phyloP scores from a whole-genome alignment of 2,888 invertebrate genomes.

The Dryobotodes eremita region DNA sequence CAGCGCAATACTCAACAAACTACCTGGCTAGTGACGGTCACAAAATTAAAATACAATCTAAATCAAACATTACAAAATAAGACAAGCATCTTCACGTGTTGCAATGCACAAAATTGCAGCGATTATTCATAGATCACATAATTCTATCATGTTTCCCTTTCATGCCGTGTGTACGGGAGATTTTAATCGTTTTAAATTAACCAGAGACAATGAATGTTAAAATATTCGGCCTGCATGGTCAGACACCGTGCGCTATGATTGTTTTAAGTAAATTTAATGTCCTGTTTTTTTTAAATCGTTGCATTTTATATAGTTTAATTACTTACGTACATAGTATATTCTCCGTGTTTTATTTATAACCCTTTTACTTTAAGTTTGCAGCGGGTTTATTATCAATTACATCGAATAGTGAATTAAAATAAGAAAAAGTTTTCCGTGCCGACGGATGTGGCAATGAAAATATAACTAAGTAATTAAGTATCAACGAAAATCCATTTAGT shows the following conservation, averaged over 20 bases:
- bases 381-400: background rate
- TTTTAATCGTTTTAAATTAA: constrained; percentile 74
- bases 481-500: background rate
- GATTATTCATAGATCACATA: constrained; percentile 67
- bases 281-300: constrained; percentile 36
- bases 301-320: constrained; percentile 25
- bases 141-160: constrained; percentile 73
- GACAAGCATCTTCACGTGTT: constrained; percentile 70
- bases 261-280: constrained; percentile 59
- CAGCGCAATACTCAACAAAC: constrained; percentile 36
- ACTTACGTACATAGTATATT: background rate
- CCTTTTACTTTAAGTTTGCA: background rate
- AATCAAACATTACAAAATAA: constrained; percentile 67
- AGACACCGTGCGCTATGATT: constrained; percentile 74
- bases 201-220: constrained; percentile 77
- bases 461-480: background rate
- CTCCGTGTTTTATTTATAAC: constrained; percentile 14
- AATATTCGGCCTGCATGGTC: constrained; percentile 78
- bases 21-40: constrained; percentile 36
- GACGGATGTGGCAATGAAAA: background rate
- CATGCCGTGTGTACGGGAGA: constrained; percentile 68
- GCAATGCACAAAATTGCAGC: constrained; percentile 74
- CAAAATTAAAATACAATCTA: constrained; percentile 70
- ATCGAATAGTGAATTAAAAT: background rate
- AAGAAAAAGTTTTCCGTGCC: background rate